A percentile compares a stretch with the other conserved stretches of the same genome.
Evolutionary conservation across 2,888 invertebrate genomes (phyloP).

Genomic region (Mamestra brassicae): DNA sequence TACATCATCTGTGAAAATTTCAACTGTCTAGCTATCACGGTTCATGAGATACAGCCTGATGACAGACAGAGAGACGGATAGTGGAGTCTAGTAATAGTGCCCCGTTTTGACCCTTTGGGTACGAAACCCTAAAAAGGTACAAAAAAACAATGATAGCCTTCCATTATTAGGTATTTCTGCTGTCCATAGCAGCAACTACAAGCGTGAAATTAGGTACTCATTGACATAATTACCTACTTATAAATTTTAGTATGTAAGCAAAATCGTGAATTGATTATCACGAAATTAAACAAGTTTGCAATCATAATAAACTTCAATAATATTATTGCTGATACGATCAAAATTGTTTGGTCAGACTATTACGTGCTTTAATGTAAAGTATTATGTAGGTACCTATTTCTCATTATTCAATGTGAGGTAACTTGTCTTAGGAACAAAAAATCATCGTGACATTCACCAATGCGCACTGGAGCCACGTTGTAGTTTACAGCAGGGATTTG

Average conservation of each 20-base stretch:
- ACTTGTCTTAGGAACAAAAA: no score
- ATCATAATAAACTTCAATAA: constrained; percentile 17
- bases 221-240: constrained; percentile 27
- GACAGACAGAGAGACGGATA: no score
- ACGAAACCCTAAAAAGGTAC: no score
- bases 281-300: constrained; percentile 12
- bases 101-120: no score
- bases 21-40: no score
- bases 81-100: no score
- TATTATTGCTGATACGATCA: constrained; percentile 36
- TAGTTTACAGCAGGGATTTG: no score
- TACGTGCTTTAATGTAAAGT: constrained; percentile 13
- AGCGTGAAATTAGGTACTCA: neutral
- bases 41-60: no score
- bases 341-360: constrained; percentile 21
- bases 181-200: neutral
- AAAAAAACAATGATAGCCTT: neutral
- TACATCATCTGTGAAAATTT: no score
- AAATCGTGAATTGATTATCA: constrained; percentile 9
- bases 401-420: neutral
- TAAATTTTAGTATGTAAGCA: constrained; percentile 18
- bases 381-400: neutral
- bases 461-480: no score
- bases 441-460: no score
- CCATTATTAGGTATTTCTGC: neutral